These are phyloP conservation scores for Dorcus hopei DNA, from an alignment of 2,888 invertebrate species.

Conservation along the genomic window DNA sequence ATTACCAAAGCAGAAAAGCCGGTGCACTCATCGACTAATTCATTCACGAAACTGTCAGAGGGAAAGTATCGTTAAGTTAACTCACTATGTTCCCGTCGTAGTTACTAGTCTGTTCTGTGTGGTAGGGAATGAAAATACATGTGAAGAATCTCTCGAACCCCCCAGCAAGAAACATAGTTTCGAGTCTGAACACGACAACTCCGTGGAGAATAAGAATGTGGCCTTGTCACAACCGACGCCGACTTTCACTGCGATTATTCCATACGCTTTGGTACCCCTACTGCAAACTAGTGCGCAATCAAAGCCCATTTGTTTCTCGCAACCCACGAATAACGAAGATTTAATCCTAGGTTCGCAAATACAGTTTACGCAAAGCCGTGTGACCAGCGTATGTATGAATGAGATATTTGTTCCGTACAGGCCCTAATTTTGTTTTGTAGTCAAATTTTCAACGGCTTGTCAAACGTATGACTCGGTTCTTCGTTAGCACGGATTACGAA, in stretches of 20 bases:
- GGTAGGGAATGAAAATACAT: too few species aligned
- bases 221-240: slow-evolving; percentile 48
- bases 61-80: too few species aligned
- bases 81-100: too few species aligned
- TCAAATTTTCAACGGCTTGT: slow-evolving; percentile 76
- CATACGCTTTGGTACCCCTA: slow-evolving; percentile 34
- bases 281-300: slow-evolving; percentile 25
- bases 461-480: slow-evolving; percentile 90
- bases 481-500: slow-evolving; percentile 68
- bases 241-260: slow-evolving; percentile 28
- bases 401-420: neutral
- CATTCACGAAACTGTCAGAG: too few species aligned
- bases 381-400: slow-evolving; percentile 34
- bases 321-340: slow-evolving; percentile 80
- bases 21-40: neutral
- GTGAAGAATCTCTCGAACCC: too few species aligned
- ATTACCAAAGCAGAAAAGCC: slow-evolving; percentile 83
- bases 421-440: slow-evolving; percentile 45
- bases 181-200: too few species aligned
- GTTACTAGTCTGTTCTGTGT: too few species aligned
- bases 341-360: slow-evolving; percentile 71
- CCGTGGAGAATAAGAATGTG: slow-evolving; percentile 13
- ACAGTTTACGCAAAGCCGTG: slow-evolving; percentile 54
- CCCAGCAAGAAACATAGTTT: too few species aligned
- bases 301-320: slow-evolving; percentile 68